Evolutionary conservation across 2,888 invertebrate genomes (phyloP).

Genomic region (Nemotelus nigrinus): DNA sequence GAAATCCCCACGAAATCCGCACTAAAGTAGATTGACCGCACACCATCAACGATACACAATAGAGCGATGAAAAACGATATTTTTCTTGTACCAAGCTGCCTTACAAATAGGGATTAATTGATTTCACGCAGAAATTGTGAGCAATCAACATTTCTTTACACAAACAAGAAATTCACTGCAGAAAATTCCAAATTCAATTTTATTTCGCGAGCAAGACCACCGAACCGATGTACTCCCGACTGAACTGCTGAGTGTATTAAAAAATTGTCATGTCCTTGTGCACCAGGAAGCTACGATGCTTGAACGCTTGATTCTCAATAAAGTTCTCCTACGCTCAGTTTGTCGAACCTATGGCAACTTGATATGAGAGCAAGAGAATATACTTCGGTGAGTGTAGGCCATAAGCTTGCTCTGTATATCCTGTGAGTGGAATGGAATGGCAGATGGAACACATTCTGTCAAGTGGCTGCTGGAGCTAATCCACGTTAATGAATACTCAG

Average conservation of each 20-base stretch:
- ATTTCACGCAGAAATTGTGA: neutral
- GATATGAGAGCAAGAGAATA: slow-evolving; percentile 15
- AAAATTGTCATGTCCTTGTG: slow-evolving; percentile 36
- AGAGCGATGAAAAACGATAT: slow-evolving; percentile 1
- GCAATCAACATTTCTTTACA: neutral
- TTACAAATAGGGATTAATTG: slow-evolving; percentile 16
- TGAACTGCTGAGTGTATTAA: slow-evolving; percentile 46
- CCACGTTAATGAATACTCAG: no score
- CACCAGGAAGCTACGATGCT: slow-evolving; percentile 3
- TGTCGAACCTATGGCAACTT: slow-evolving; percentile 25
- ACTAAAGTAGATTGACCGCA: slow-evolving; percentile 2
- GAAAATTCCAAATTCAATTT: slow-evolving; percentile 3
- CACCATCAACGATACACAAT: neutral
- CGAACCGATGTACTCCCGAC: slow-evolving; percentile 46
- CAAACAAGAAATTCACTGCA: neutral
- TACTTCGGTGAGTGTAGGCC: slow-evolving; percentile 1
- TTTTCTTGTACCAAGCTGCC: slow-evolving; percentile 7
- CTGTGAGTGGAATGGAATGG: slow-evolving; percentile 1
- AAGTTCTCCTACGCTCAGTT: slow-evolving; percentile 15
- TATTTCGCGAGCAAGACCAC: slow-evolving; percentile 16
- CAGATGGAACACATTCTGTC: neutral
- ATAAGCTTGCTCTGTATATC: slow-evolving; percentile 13
- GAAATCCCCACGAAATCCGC: slow-evolving; percentile 23
- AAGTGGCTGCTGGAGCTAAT: no score
- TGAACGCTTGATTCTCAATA: neutral